Conservation (phyloP, 2,888 invertebrate species). For the Hyposoter dolosus region DNA sequence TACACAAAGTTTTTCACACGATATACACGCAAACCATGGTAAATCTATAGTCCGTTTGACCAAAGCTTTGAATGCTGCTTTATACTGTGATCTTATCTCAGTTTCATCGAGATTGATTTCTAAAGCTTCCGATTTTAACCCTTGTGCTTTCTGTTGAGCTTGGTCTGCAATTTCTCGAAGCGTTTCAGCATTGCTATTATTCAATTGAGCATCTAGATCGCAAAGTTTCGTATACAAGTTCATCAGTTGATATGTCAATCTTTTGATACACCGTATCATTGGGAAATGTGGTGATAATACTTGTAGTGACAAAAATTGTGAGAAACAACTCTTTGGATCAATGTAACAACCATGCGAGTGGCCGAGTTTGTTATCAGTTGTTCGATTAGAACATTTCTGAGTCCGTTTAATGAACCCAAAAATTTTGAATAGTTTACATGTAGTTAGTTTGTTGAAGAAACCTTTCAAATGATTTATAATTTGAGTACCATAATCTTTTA, state of each 20-base stretch:
- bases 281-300: neutral
- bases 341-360: constrained; percentile 19
- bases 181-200: constrained; percentile 4
- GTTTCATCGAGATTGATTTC: too few species aligned
- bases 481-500: neutral
- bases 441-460: too few species aligned
- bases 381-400: constrained; percentile 25
- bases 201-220: neutral
- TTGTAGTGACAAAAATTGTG: neutral
- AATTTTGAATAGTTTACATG: constrained; percentile 5
- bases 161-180: too few species aligned
- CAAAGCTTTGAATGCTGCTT: too few species aligned
- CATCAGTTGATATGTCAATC: constrained; percentile 37
- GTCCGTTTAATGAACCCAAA: neutral
- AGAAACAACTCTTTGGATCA: constrained; percentile 5
- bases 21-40: too few species aligned
- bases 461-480: too few species aligned
- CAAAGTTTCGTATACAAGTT: neutral
- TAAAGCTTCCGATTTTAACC: too few species aligned
- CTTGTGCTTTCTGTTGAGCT: too few species aligned
- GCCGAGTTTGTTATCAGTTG: constrained; percentile 1
- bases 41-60: too few species aligned
- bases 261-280: constrained; percentile 39
- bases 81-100: too few species aligned
- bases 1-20: constrained; percentile 68